phyloP scores from a whole-genome alignment of 2,113 vertebrate genomes.

The Phocoena sinus region DNA sequence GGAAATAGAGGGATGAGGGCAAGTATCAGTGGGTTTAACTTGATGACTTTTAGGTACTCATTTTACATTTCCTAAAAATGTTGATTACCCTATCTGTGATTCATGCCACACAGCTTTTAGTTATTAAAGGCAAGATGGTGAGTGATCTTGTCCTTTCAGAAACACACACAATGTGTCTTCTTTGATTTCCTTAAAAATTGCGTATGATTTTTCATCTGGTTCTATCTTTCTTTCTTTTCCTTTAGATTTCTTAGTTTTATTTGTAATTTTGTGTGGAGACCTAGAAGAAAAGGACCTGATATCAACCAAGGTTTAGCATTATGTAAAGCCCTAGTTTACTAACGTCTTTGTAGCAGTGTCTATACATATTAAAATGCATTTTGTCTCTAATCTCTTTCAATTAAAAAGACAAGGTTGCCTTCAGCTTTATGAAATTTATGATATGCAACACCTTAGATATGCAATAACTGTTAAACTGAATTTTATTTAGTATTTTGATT shows the following conservation, averaged over 20 bases:
- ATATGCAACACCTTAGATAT: slow-evolving; percentile 75
- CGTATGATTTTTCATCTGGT: background rate
- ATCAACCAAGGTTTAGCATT: background rate
- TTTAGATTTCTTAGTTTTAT: slow-evolving; percentile 33
- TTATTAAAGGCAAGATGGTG: background rate
- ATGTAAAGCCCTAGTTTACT: background rate
- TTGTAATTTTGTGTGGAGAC: background rate
- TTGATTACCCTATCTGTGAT: background rate
- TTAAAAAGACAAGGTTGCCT: slow-evolving; percentile 75
- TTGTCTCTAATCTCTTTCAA: slow-evolving; percentile 55
- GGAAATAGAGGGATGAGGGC: background rate
- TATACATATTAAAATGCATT: slow-evolving; percentile 47
- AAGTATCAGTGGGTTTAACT: background rate
- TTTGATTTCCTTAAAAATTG: background rate
- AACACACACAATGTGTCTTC: background rate
- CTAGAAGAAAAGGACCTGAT: background rate
- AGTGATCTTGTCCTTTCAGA: background rate
- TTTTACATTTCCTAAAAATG: background rate
- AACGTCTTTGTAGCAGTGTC: slow-evolving; percentile 39
- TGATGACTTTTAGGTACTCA: background rate
- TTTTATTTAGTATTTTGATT: slow-evolving; percentile 86
- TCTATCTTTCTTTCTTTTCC: background rate
- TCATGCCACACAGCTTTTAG: background rate
- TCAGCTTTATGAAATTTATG: slow-evolving; percentile 78
- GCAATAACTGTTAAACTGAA: slow-evolving; percentile 77